These are phyloP conservation scores for Meandrusa payeni DNA, from an alignment of 2,888 invertebrate genomes.

Conservation along the genomic window DNA sequence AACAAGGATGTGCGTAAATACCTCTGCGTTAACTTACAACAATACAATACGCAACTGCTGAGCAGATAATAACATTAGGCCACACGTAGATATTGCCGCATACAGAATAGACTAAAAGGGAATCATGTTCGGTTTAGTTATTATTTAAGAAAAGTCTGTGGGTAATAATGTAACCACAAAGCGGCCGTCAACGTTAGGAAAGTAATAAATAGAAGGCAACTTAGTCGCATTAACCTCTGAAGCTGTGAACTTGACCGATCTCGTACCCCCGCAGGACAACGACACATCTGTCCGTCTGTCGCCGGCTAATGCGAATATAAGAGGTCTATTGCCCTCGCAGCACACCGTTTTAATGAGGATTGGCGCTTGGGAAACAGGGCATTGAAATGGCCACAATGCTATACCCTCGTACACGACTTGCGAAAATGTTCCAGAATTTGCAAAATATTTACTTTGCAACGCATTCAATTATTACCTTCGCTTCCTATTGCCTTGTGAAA, in stretches of 20 bases:
- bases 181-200: not conserved
- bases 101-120: too few relatives aligned
- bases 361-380: conserved; percentile 24
- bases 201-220: not conserved
- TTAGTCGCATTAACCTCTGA: conserved; percentile 2
- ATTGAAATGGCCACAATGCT: conserved; percentile 12
- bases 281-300: conserved; percentile 32
- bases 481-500: too few relatives aligned
- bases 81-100: too few relatives aligned
- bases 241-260: conserved; percentile 34
- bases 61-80: too few relatives aligned
- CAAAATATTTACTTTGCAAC: not conserved
- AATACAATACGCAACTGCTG: too few relatives aligned
- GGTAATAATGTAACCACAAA: too few relatives aligned
- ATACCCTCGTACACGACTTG: conserved; percentile 4
- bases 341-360: conserved; percentile 33
- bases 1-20: too few relatives aligned
- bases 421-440: conserved; percentile 3
- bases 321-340: conserved; percentile 26
- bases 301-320: conserved; percentile 34
- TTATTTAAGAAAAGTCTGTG: too few relatives aligned
- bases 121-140: too few relatives aligned
- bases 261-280: conserved; percentile 34
- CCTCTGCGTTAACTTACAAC: too few relatives aligned
- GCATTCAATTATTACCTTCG: too few relatives aligned